Evolutionary conservation across 2,113 vertebrate genomes (phyloP), one percentile per base, ranked within the genome.

Genomic region (Leptodactylus fuscus): DNA sequence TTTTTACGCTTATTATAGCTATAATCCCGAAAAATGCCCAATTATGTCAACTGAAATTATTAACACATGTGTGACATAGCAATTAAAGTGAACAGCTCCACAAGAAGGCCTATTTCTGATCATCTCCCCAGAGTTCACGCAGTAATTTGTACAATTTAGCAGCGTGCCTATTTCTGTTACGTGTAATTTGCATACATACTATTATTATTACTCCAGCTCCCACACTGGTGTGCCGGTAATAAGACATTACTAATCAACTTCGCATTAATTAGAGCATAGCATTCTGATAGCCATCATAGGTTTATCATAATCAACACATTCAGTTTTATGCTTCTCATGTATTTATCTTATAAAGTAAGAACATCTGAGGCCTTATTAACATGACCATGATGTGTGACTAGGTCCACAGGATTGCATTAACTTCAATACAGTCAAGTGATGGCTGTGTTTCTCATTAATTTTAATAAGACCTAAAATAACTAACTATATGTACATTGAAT

Each of bases 31-130:
- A 24, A 70, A n/a, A n/a, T 71, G 36, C n/a, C 36, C 32, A 46
- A 44, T 11, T 73, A 73, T 73, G 70, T 46, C 36, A 73, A 41
- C 4, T 46, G 36, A 73, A 46, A 24, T n/a, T 13, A 73, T 46
- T 46, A 46, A 36, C 65, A 67, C 62, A 67, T 41, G 70, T 44
- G 69, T 71, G 36, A 71, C 69, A 71, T 44, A 71, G 36, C 36
- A 71, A 38, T 71, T 71, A 41, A 71, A 41, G 34, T 22, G 69
- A 44, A 44, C 18, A 24, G 70, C 24, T 73, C 38, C 70, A 73
- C 38, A 24, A 73, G 27, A 44, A 34, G 20, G 20, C 38, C 13
- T 44, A 73, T 46, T 6, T 73, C 38, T 24, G 38, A 44, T n/a
- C 12, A 20, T 58, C 38, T 79, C 51, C 44, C 32, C 10, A 24